Base-by-base conservation (phyloP, 1,140 invertebrate species). In the Drosophila sulfurigaster region DNA sequence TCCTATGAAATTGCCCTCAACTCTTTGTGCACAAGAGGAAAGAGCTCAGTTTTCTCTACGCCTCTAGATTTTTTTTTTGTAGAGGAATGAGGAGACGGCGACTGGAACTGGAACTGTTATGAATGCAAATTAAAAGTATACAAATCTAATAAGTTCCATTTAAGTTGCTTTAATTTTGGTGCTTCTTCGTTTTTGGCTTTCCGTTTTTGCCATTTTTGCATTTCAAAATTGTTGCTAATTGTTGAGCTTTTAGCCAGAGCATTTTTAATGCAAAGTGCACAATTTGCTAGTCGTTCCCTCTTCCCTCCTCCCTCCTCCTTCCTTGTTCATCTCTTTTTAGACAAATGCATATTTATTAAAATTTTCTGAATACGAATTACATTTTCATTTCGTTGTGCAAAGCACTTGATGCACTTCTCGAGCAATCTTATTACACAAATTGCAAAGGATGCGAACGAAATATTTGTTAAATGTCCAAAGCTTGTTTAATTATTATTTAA, bases 41-140 rank as follows among this genome's bases (percentile, higher is more conserved):
- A 30, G 11, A 30, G 49, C 51, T 52, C 28, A 49, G 41, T 1
- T 43, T n/a, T 13, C 3, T 13, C 41, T 13, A 32, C 56, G 46
- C 45, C 43, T 60, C 51, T 51, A 11, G 32, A 28, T 38, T 45
- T 32, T 54, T 64, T 43, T 7, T 16, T 13, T 25, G 4, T 15
- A 54, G 1, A 35, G 5, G 30, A 20, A 8, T 16, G n/a, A 30
- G 28, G 16, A 11, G 6, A 5, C 30, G 1, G 15, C 13, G 3
- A 41, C 41, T 35, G 56, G 13, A 51, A 56, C 30, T 65, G 68
- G 45, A 58, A 77, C 88, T 91, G 88, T 91, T 91, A 88, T 91
- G 88, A 91, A 91, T 91, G 83, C 88, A 91, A 91, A 91, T 91
- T 91, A 91, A 91, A 91, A 91, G 88, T 91, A 91, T 91, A 91